Percentiles rank a stretch among this genome's conserved stretches.
Conservation (phyloP, 1,140 invertebrate species). For the Trinorchestia longiramus region DNA sequence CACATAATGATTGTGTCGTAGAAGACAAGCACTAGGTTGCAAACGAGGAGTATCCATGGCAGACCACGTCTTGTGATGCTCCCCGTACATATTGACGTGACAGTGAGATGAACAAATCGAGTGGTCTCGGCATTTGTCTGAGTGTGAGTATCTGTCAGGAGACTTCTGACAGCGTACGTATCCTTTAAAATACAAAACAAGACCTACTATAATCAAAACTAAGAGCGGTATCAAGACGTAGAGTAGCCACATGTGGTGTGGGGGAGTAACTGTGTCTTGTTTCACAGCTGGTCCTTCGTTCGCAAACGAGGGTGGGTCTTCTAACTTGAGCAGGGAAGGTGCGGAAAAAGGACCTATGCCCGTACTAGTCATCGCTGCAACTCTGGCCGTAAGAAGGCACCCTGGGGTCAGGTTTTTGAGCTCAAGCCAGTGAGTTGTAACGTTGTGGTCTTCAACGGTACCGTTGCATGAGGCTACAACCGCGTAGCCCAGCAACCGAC, state of each 20-base stretch:
- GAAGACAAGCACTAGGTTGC: constrained; percentile 59
- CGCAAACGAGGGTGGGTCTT: constrained; percentile 36
- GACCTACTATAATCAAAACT: constrained; percentile 60
- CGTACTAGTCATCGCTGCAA: constrained; percentile 62
- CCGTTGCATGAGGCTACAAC: constrained; percentile 62
- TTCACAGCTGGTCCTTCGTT: constrained; percentile 36
- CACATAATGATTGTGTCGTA: constrained; percentile 58
- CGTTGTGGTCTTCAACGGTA: constrained; percentile 58
- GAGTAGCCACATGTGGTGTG: constrained; percentile 63
- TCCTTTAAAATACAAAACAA: constrained; percentile 58
- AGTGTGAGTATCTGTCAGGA: constrained; percentile 57
- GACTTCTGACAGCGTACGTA: constrained; percentile 56
- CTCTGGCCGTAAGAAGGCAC: constrained; percentile 60
- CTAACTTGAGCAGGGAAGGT: constrained; percentile 57
- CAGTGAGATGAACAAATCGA: constrained; percentile 62
- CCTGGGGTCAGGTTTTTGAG: constrained; percentile 57
- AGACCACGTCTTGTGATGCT: constrained; percentile 62
- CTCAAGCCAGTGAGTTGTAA: constrained; percentile 62
- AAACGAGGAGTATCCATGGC: constrained; percentile 60
- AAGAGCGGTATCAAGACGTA: constrained; percentile 62
- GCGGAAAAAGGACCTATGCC: constrained; percentile 62
- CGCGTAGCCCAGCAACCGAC: constrained; percentile 60
- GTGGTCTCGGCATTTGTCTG: constrained; percentile 58
- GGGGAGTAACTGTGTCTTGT: constrained; percentile 56
- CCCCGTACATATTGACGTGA: constrained; percentile 65